Conservation (phyloP, 2,888 invertebrate species). For the Theodoxus fluviatilis region DNA sequence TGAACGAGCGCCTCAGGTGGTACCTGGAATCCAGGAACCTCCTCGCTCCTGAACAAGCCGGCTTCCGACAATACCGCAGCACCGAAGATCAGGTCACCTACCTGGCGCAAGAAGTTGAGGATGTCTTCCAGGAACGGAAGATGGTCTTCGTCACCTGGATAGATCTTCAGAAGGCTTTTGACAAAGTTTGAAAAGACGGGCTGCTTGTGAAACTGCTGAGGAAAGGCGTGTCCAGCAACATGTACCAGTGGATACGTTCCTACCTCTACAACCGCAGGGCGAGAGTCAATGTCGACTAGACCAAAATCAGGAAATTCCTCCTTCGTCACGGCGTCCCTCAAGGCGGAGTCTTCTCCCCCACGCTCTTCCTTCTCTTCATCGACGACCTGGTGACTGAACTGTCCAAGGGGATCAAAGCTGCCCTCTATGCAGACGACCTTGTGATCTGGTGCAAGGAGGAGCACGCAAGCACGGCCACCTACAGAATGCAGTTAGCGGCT, state of each 20-base stretch:
- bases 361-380: too few relatives aligned
- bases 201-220: slow-evolving; percentile 19
- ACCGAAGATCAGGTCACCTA: slow-evolving; percentile 19
- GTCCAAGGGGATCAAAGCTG: too few relatives aligned
- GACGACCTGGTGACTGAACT: too few relatives aligned
- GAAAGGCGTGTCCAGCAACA: not conserved
- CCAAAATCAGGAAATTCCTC: too few relatives aligned
- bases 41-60: not conserved
- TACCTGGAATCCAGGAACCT: slow-evolving; percentile 6
- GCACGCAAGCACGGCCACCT: too few relatives aligned
- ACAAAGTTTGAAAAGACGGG: slow-evolving; percentile 19
- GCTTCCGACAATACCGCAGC: slow-evolving; percentile 10
- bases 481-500: too few relatives aligned
- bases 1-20: not conserved
- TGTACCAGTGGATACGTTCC: slow-evolving; percentile 9
- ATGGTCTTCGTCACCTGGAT: not conserved
- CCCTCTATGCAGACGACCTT: too few relatives aligned
- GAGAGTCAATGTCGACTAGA: too few relatives aligned
- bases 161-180: not conserved
- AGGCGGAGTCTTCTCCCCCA: too few relatives aligned
- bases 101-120: slow-evolving; percentile 1
- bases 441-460: too few relatives aligned
- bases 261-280: too few relatives aligned
- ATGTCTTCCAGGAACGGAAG: slow-evolving; percentile 5
- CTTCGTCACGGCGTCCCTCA: too few relatives aligned